Percentiles rank a stretch among this genome's conserved stretches.
phyloP scores from a whole-genome alignment of 2,113 vertebrate species.

The Excalfactoria chinensis region DNA sequence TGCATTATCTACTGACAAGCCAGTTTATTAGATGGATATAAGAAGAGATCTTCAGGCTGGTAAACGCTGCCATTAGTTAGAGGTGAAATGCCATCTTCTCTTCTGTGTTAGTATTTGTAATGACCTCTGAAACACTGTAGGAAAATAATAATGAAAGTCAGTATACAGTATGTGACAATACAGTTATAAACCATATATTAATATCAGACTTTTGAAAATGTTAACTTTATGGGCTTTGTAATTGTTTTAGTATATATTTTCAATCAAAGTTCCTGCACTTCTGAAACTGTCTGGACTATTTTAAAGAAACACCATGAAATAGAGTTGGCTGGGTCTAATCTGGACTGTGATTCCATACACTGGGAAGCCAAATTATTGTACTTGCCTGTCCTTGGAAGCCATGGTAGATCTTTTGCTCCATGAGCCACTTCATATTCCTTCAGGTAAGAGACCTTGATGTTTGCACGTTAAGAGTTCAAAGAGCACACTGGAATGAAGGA shows the following conservation, averaged over 20 bases:
- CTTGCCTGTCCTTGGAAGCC: neutral
- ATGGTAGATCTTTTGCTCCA: neutral
- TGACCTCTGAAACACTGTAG: conserved; percentile 24
- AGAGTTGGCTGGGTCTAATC: neutral
- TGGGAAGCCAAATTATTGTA: neutral
- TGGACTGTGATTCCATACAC: neutral
- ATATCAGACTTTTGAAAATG: neutral
- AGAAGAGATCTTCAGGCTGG: conserved; percentile 43
- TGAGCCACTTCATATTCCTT: neutral
- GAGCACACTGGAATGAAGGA: neutral
- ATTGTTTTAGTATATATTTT: neutral
- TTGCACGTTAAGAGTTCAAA: neutral
- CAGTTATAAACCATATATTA: conserved; percentile 7
- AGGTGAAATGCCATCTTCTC: conserved; percentile 38
- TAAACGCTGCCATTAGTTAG: conserved; percentile 45
- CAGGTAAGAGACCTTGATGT: neutral
- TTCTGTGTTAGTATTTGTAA: conserved; percentile 39
- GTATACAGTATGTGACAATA: neutral
- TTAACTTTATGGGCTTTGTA: neutral
- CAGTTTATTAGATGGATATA: conserved; percentile 37
- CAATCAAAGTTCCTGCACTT: neutral
- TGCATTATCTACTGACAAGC: conserved; percentile 36
- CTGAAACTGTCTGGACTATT: neutral
- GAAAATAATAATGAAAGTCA: conserved; percentile 19
- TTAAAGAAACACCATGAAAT: neutral